phyloP scores from a whole-genome alignment of 2,113 vertebrate genomes.

The Nannobrachium achirus region DNA sequence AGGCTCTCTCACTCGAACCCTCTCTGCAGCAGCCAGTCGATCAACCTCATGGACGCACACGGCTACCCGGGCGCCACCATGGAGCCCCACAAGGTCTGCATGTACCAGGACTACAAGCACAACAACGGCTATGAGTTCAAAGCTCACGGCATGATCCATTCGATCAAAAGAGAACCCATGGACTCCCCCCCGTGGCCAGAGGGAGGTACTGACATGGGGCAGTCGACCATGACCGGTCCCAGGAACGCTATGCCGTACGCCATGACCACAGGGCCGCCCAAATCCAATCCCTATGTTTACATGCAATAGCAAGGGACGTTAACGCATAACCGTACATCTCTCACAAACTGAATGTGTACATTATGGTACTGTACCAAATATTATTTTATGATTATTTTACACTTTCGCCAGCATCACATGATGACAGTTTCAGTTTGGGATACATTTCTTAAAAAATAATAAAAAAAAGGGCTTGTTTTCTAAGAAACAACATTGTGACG shows the following conservation, averaged over 20 bases:
- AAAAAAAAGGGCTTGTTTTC: slow-evolving; percentile 68
- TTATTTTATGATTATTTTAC: slow-evolving; percentile 9
- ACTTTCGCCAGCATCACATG: slow-evolving; percentile 45
- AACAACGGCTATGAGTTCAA: slow-evolving; percentile 79
- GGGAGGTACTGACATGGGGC: slow-evolving; percentile 69
- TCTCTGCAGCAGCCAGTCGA: slow-evolving; percentile 64
- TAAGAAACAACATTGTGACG: slow-evolving; percentile 59
- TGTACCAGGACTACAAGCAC: slow-evolving; percentile 78
- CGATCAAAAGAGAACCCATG: slow-evolving; percentile 90
- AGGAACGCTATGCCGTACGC: slow-evolving; percentile 78
- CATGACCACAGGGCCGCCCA: slow-evolving; percentile 72
- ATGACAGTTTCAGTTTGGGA: background rate
- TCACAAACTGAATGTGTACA: slow-evolving; percentile 34
- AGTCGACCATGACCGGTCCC: slow-evolving; percentile 63
- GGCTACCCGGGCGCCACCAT: slow-evolving; percentile 66
- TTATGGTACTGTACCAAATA: slow-evolving; percentile 30
- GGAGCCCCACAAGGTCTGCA: slow-evolving; percentile 77
- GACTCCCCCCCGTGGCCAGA: slow-evolving; percentile 84
- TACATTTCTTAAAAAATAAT: slow-evolving; percentile 52
- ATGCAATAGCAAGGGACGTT: slow-evolving; percentile 64
- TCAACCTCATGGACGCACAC: slow-evolving; percentile 75
- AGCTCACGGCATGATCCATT: slow-evolving; percentile 80
- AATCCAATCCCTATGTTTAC: slow-evolving; percentile 76
- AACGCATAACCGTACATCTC: background rate
- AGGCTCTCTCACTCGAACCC: slow-evolving; percentile 79